phyloP scores from a whole-genome alignment of 2,113 vertebrate genomes.

The Nycticryphes semicollaris region DNA sequence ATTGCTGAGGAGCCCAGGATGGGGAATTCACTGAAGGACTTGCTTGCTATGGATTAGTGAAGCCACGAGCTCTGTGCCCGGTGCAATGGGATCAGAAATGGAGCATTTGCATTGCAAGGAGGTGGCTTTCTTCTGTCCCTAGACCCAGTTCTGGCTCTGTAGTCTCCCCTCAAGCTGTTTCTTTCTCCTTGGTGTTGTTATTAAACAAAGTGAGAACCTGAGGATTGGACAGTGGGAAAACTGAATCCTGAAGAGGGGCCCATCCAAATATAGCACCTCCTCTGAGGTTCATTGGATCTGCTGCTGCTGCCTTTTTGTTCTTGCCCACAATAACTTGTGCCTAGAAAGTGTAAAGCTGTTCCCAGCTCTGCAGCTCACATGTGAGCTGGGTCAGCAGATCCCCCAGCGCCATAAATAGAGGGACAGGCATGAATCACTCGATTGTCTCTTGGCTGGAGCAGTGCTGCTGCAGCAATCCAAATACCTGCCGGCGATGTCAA shows the following conservation, averaged over 20 bases:
- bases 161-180: background rate
- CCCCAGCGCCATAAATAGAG: background rate
- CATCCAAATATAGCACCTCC: accelerated
- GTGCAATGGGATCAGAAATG: background rate
- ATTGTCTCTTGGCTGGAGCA: background rate
- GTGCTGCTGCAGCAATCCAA: background rate
- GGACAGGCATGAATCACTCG: accelerated
- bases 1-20: background rate
- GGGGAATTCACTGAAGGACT: background rate
- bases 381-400: background rate
- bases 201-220: background rate
- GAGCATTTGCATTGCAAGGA: background rate
- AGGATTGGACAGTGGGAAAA: background rate
- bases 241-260: background rate
- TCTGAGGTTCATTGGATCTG: background rate
- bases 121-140: background rate
- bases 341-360: background rate
- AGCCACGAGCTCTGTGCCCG: background rate
- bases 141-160: background rate
- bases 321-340: background rate
- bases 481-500: background rate
- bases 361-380: background rate
- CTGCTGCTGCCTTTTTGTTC: background rate
- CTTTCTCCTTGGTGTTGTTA: background rate
- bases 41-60: background rate